Percentiles rank a stretch among this genome's conserved stretches.
Conservation (phyloP, 2,797 vertebrate species). For the Pangasius djambal region DNA sequence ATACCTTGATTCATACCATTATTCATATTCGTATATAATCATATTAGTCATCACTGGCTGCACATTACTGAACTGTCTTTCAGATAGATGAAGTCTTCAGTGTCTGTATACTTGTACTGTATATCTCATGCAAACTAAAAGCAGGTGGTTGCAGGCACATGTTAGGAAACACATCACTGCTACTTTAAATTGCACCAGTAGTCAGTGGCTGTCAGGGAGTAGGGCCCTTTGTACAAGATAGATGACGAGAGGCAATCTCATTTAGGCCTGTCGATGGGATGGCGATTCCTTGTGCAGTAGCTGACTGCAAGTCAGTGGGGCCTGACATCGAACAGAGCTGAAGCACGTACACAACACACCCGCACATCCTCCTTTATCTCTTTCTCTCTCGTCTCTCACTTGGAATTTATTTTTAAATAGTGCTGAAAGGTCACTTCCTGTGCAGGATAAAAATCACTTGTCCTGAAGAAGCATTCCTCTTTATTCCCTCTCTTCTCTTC, state of each 20-base stretch:
- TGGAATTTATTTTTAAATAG: slow-evolving; percentile 68
- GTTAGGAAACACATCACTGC: slow-evolving; percentile 18
- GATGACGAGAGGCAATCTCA: slow-evolving; percentile 67
- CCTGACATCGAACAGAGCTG: slow-evolving; percentile 48
- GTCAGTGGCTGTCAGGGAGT: slow-evolving; percentile 41
- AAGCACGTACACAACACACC: slow-evolving; percentile 7
- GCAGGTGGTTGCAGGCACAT: slow-evolving; percentile 12
- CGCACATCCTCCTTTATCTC: neutral
- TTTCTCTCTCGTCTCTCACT: slow-evolving; percentile 12
- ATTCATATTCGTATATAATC: neutral
- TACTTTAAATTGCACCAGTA: slow-evolving; percentile 41
- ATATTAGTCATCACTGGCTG: neutral
- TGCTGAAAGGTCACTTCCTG: slow-evolving; percentile 73
- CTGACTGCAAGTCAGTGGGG: slow-evolving; percentile 65
- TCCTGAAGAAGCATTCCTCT: slow-evolving; percentile 23
- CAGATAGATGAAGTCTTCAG: neutral
- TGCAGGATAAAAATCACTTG: slow-evolving; percentile 42
- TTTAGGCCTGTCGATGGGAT: slow-evolving; percentile 65
- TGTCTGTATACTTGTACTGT: neutral
- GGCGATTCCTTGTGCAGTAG: slow-evolving; percentile 63
- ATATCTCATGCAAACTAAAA: neutral
- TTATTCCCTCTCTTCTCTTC: slow-evolving; percentile 17
- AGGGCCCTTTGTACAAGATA: slow-evolving; percentile 61
- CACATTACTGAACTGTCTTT: neutral
- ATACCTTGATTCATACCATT: neutral